Evolutionary conservation across 1,140 invertebrate species (phyloP).

Genomic region (Megalonaias nervosa): DNA sequence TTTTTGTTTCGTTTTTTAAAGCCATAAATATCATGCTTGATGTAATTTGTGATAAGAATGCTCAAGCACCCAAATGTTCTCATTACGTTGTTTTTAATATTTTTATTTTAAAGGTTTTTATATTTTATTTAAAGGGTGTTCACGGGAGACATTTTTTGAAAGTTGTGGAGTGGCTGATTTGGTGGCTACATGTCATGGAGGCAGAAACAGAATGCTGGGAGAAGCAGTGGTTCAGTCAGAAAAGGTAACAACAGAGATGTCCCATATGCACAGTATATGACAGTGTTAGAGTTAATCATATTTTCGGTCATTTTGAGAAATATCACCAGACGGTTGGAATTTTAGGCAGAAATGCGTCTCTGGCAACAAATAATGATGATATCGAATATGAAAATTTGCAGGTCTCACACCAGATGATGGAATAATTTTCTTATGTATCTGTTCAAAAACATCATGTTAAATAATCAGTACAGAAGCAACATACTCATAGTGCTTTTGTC

Average conservation of each 20-base stretch:
- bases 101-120: too few relatives aligned
- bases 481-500: too few relatives aligned
- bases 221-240: slow-evolving; percentile 91
- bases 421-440: not conserved
- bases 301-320: not conserved
- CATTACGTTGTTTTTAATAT: too few relatives aligned
- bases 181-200: slow-evolving; percentile 99
- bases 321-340: not conserved
- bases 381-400: not conserved
- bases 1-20: too few relatives aligned
- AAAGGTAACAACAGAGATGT: slow-evolving; percentile 76
- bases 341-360: not conserved
- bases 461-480: too few relatives aligned
- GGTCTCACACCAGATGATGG: not conserved
- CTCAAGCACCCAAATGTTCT: too few relatives aligned
- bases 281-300: not conserved
- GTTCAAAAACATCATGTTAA: too few relatives aligned
- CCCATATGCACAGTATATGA: not conserved
- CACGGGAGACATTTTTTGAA: slow-evolving; percentile 96
- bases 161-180: slow-evolving; percentile 99
- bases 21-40: too few relatives aligned
- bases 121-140: slow-evolving; percentile 62
- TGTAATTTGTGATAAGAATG: too few relatives aligned
- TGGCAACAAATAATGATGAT: not conserved
- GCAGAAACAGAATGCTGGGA: slow-evolving; percentile 93